phyloP scores from a whole-genome alignment of 2,888 invertebrate species.

The Plagodis dolabraria region DNA sequence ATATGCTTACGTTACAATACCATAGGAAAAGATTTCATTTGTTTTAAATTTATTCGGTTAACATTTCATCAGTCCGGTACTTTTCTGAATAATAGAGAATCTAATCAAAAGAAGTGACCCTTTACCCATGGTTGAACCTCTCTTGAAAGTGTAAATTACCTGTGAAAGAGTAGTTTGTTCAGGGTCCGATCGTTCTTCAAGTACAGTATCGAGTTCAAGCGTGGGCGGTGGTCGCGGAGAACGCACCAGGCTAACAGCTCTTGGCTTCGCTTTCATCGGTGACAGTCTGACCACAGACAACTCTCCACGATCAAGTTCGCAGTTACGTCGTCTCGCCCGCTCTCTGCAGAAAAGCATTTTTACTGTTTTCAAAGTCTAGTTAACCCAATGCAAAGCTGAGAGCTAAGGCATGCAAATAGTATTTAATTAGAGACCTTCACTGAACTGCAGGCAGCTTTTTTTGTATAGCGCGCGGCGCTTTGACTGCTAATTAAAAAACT shows the following conservation, averaged over 20 bases:
- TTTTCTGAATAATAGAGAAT: too few species aligned
- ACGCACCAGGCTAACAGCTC: constrained; percentile 75
- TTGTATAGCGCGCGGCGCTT: neutral
- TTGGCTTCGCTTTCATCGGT: constrained; percentile 64
- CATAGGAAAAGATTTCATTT: too few species aligned
- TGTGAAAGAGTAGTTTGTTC: constrained; percentile 87
- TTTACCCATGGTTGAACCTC: too few species aligned
- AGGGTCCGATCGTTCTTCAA: constrained; percentile 92
- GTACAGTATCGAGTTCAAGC: constrained; percentile 92
- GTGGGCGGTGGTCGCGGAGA: constrained; percentile 91
- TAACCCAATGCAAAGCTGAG: too few species aligned
- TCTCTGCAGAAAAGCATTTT: constrained; percentile 78
- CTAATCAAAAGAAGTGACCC: too few species aligned
- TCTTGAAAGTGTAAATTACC: constrained; percentile 51
- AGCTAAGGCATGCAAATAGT: constrained; percentile 5
- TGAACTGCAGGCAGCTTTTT: neutral
- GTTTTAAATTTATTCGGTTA: too few species aligned
- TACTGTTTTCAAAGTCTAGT: neutral
- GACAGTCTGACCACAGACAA: constrained; percentile 90
- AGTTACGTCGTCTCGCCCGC: constrained; percentile 91
- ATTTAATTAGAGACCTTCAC: constrained; percentile 12
- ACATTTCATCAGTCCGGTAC: too few species aligned
- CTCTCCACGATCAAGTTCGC: constrained; percentile 92
- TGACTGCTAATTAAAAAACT: constrained; percentile 15
- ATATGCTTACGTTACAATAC: too few species aligned